These are phyloP conservation scores for Remorina albescens DNA, from an alignment of 2,797 vertebrate genomes.

Conservation along the genomic window DNA sequence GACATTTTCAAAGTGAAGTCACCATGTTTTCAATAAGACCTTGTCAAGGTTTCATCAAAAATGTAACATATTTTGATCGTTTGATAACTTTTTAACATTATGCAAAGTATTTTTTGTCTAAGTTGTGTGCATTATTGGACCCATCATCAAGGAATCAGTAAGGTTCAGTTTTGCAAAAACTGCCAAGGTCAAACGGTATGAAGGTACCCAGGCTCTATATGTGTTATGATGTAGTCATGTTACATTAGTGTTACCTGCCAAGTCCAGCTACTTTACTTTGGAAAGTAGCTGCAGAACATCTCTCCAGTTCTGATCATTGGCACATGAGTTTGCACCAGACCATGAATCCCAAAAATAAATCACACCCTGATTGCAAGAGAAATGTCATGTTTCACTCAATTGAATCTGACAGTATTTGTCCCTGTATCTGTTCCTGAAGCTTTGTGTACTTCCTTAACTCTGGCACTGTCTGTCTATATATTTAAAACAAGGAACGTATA, in stretches of 20 bases:
- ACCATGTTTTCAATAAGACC: too few species aligned
- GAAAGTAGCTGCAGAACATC: constrained; percentile 23
- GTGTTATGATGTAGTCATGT: not conserved
- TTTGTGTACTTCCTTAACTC: not conserved
- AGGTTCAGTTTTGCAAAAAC: too few species aligned
- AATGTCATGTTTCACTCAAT: constrained; percentile 26
- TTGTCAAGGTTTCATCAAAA: too few species aligned
- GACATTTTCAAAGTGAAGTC: too few species aligned
- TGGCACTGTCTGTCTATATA: not conserved
- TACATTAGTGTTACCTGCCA: not conserved
- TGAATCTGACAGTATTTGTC: constrained; percentile 5
- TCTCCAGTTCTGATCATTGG: constrained; percentile 16
- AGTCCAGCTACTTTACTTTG: constrained; percentile 1
- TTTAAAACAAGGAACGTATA: constrained; percentile 6
- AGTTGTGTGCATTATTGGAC: too few species aligned
- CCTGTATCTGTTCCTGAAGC: constrained; percentile 9
- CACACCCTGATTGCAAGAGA: constrained; percentile 19
- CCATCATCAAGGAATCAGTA: too few species aligned
- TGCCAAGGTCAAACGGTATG: too few species aligned
- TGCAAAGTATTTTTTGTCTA: too few species aligned
- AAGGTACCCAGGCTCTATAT: not conserved
- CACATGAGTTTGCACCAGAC: constrained; percentile 23
- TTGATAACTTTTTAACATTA: too few species aligned
- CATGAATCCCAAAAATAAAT: constrained; percentile 38
- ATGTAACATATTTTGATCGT: too few species aligned